phyloP scores from a whole-genome alignment of 1,140 invertebrate species.

The Gonatopus flavifemur region DNA sequence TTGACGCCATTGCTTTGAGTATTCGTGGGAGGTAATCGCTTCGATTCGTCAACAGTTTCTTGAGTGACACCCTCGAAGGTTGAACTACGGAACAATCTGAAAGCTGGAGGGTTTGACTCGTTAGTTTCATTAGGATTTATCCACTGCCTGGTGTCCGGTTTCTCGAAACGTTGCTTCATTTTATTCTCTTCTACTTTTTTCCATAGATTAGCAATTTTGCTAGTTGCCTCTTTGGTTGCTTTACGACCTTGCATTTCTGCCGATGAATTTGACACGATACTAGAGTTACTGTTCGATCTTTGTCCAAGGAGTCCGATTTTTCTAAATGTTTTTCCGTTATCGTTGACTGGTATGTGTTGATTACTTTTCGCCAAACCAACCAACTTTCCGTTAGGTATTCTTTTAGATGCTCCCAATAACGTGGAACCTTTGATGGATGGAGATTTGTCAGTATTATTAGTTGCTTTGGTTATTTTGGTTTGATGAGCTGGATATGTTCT shows the following conservation, averaged over 20 bases:
- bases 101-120: slow-evolving; percentile 42
- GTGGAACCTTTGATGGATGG: slow-evolving; percentile 46
- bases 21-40: slow-evolving; percentile 10
- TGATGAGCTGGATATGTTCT: slow-evolving; percentile 33
- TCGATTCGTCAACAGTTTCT: slow-evolving; percentile 21
- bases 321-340: slow-evolving; percentile 27
- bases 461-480: slow-evolving; percentile 40
- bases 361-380: slow-evolving; percentile 14
- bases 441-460: slow-evolving; percentile 43
- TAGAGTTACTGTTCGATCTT: slow-evolving; percentile 62
- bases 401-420: slow-evolving; percentile 55
- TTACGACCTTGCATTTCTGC: slow-evolving; percentile 51
- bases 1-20: slow-evolving; percentile 19
- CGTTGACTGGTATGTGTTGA: slow-evolving; percentile 8
- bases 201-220: slow-evolving; percentile 88
- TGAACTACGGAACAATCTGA: slow-evolving; percentile 66
- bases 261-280: slow-evolving; percentile 63
- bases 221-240: slow-evolving; percentile 72
- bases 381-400: slow-evolving; percentile 20
- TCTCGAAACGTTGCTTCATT: slow-evolving; percentile 59
- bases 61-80: slow-evolving; percentile 70
- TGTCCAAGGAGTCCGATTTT: slow-evolving; percentile 42
- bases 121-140: slow-evolving; percentile 53
- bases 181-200: slow-evolving; percentile 80
- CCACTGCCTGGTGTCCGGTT: slow-evolving; percentile 68